These are phyloP conservation scores for Oxystoma pomonae DNA, from an alignment of 2,888 invertebrate genomes.

Conservation along the genomic window DNA sequence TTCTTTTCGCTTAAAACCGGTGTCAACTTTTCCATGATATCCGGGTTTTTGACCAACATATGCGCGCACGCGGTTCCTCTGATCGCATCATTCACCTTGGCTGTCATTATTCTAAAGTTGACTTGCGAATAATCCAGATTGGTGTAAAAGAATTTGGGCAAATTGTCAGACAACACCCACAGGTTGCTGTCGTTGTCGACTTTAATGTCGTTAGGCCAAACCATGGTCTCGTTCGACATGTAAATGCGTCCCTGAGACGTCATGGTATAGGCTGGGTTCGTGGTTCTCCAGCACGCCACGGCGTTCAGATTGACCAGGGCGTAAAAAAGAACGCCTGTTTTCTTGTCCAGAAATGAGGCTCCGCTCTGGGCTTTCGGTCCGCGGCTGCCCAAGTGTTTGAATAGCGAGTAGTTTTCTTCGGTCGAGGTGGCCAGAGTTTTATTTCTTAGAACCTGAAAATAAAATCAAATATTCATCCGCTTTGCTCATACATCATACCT, in stretches of 20 bases:
- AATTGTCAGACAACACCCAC: constrained; percentile 70
- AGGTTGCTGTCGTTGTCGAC: constrained; percentile 66
- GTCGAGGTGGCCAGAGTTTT: constrained; percentile 46
- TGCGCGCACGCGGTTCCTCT: constrained; percentile 67
- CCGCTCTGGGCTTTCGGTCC: constrained; percentile 72
- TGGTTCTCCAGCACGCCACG: constrained; percentile 74
- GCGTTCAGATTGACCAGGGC: constrained; percentile 71
- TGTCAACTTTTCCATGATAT: constrained; percentile 29
- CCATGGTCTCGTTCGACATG: constrained; percentile 66
- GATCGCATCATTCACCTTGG: constrained; percentile 65
- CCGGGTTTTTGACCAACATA: constrained; percentile 42
- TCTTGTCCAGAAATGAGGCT: constrained; percentile 65
- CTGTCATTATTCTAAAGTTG: constrained; percentile 69
- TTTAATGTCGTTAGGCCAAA: constrained; percentile 73
- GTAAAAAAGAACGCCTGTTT: constrained; percentile 70
- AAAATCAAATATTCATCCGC: too few relatives aligned
- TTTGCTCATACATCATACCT: too few relatives aligned
- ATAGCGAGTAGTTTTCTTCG: constrained; percentile 57
- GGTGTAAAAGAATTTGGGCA: constrained; percentile 68
- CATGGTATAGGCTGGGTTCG: constrained; percentile 62
- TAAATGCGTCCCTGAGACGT: constrained; percentile 69
- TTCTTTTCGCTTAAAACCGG: constrained; percentile 2
- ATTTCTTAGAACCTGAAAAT: constrained; percentile 52
- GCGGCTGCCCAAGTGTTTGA: constrained; percentile 63
- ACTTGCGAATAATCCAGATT: constrained; percentile 58